These are phyloP conservation scores for Lophotriccus pileatus DNA, from an alignment of 2,797 vertebrate genomes.

Conservation along the genomic window DNA sequence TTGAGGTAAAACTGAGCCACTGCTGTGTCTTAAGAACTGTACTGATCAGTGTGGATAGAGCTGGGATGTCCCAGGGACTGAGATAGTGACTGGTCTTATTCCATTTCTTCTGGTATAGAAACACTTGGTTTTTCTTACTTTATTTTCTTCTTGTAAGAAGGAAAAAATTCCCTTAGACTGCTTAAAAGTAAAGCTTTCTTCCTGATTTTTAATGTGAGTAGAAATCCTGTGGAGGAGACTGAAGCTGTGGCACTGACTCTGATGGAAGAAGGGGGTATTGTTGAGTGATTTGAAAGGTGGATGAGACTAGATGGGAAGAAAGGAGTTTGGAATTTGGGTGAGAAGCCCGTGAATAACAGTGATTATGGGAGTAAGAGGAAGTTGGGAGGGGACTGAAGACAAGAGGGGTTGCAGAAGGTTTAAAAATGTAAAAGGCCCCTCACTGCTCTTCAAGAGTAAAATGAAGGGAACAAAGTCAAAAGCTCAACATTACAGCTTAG, in stretches of 20 bases:
- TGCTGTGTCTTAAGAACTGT: neutral
- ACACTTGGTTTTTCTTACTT: neutral
- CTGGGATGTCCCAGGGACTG: neutral
- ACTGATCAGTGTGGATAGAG: neutral
- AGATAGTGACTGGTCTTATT: neutral
- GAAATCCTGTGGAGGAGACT: neutral
- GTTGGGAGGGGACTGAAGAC: neutral
- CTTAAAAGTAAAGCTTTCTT: constrained; percentile 9
- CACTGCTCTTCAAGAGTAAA: neutral
- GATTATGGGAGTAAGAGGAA: neutral
- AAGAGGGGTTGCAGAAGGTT: neutral
- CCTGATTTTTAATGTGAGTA: neutral
- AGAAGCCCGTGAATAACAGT: neutral
- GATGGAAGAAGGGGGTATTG: neutral
- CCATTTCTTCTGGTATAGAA: neutral
- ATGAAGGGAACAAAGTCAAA: neutral
- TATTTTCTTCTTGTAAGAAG: neutral
- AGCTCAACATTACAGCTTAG: neutral
- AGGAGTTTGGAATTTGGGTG: neutral
- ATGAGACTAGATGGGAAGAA: neutral
- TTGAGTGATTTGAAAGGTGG: neutral
- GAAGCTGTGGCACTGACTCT: neutral
- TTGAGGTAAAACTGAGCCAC: neutral
- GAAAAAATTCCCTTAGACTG: neutral
- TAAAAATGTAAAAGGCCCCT: neutral